Evolutionary conservation across 2,113 vertebrate species (phyloP), one percentile per base, ranked within the genome.

Genomic region (Strix uralensis): DNA sequence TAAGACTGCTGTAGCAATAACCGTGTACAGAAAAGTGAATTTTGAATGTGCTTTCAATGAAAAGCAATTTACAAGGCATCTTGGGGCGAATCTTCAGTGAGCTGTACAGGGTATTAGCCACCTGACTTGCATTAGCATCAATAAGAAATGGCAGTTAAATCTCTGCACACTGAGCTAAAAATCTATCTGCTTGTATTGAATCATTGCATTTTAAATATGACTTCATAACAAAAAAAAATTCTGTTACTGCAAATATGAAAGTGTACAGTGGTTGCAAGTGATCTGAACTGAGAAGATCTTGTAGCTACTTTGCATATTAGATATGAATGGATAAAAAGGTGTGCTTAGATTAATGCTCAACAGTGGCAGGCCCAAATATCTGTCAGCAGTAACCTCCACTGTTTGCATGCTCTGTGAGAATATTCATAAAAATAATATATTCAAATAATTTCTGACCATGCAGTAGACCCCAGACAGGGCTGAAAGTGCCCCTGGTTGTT

Each of bases 51-150:
- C 72, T 93, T 96, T 93, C 92, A 93, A 81, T 86, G 95, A 92
- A 92, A 86, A 96, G 65, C 75, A 86, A 90, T 95, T 96, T 96
- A 92, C 52, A 82, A 93, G 86, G 83, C 65, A 94, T 92, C 83
- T 88, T 95, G 90, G 73, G 90, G 80, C 0, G 86, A 94, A 91
- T 90, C 77, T 94, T 96, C 81, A 73, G 81, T 71, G 84, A 95
- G 55, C 44, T 74, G 42, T 58, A 67, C 54, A 92, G 81, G n/a
- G 90, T 95, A 91, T 91, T 80, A 92, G 54, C 59, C 95, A 97
- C 81, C 85, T 91, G 90, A 94, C 63, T 89, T 81, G 71, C 75
- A 90, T 88, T 82, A 94, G 27, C n/a, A 88, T 92, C 63, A 40
- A 19, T 91, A 55, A 94, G 72, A 94, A 86, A 94, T 0, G 9